A percentile compares a stretch with the other conserved stretches of the same genome.
These are phyloP conservation scores for Volucella zonaria DNA, from an alignment of 2,888 invertebrate genomes.

Conservation along the genomic window DNA sequence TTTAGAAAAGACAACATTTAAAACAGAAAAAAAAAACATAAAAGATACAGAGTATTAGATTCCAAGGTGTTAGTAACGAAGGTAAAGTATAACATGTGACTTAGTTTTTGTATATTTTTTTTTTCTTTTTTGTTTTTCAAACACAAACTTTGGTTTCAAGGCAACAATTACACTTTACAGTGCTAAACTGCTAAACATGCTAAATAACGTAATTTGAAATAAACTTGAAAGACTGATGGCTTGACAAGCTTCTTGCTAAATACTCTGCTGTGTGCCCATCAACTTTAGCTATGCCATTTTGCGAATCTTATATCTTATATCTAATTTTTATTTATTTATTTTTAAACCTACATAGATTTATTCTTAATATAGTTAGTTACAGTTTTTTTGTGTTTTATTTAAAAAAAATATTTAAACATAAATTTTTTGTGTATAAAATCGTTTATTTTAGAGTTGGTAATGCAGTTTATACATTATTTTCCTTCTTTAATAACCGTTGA, in stretches of 20 bases:
- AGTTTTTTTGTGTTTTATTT: conserved; percentile 15
- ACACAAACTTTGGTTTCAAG: conserved; percentile 31
- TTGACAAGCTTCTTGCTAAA: conserved; percentile 26
- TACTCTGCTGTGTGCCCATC: conserved; percentile 5
- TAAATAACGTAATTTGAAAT: conserved; percentile 22
- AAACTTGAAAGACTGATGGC: conserved; percentile 9
- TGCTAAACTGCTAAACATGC: conserved; percentile 30
- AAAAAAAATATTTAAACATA: not conserved
- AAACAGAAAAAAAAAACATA: not conserved
- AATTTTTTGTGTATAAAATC: conserved; percentile 12
- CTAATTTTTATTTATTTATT: not conserved
- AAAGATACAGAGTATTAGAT: conserved; percentile 16
- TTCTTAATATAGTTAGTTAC: conserved; percentile 22
- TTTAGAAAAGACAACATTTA: conserved; percentile 1
- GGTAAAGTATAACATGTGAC: conserved; percentile 52
- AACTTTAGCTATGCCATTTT: conserved; percentile 43
- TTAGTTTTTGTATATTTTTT: conserved; percentile 1
- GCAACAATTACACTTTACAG: conserved; percentile 34
- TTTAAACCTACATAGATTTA: conserved; percentile 17
- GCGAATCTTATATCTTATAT: conserved; percentile 8
- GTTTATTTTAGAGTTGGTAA: conserved; percentile 21
- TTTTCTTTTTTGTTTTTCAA: not conserved
- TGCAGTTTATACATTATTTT: not conserved
- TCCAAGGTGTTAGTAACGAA: conserved; percentile 19
- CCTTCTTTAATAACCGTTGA: no score